Evolutionary conservation across 2,888 invertebrate genomes (phyloP).

Genomic region (Byasa hedistus): DNA sequence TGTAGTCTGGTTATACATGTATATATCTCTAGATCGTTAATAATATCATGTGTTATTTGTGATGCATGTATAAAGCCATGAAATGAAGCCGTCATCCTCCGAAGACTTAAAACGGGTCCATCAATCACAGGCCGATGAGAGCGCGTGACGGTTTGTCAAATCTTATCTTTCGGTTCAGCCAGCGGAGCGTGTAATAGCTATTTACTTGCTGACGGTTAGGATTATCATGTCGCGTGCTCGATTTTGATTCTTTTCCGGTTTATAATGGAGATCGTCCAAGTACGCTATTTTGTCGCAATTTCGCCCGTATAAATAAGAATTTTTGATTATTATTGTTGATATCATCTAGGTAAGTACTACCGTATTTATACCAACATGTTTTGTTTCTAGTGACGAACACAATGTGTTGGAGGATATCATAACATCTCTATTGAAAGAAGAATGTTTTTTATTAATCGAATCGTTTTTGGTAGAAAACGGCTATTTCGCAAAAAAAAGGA

Average conservation of each 20-base stretch:
- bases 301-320: background rate
- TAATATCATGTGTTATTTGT: constrained; percentile 14
- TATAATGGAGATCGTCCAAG: constrained; percentile 56
- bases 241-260: constrained; percentile 66
- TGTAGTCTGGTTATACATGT: background rate
- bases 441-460: too few species aligned
- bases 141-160: constrained; percentile 56
- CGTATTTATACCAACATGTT: too few species aligned
- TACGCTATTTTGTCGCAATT: constrained; percentile 43
- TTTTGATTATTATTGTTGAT: too few species aligned
- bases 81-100: constrained; percentile 65
- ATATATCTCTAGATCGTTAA: background rate
- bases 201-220: constrained; percentile 68
- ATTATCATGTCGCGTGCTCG: constrained; percentile 62
- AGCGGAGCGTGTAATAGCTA: constrained; percentile 76
- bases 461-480: too few species aligned
- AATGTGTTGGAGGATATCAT: too few species aligned
- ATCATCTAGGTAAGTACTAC: too few species aligned
- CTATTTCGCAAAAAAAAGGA: too few species aligned
- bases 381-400: too few species aligned
- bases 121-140: constrained; percentile 63
- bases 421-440: too few species aligned
- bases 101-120: constrained; percentile 52
- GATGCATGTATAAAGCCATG: constrained; percentile 30
- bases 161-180: constrained; percentile 62